Evolutionary conservation across 2,113 vertebrate species (phyloP).

Genomic region (Chamaea fasciata): DNA sequence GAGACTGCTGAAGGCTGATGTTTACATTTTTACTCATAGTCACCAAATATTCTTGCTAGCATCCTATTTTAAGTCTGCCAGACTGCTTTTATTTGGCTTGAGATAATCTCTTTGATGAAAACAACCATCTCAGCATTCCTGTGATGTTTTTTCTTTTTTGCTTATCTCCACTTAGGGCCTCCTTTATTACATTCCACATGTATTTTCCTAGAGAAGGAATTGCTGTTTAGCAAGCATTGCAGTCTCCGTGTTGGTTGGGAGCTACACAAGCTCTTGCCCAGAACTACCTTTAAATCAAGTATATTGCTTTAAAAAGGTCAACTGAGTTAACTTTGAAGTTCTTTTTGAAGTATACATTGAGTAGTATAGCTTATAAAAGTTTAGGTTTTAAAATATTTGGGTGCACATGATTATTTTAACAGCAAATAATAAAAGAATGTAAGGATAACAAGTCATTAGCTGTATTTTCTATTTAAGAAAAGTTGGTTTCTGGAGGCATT

Average conservation of each 20-base stretch:
- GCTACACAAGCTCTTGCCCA: not conserved
- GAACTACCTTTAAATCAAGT: not conserved
- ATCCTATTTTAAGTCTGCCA: not conserved
- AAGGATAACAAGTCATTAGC: not conserved
- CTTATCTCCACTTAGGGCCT: not conserved
- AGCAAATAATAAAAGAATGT: not conserved
- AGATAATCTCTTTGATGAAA: not conserved
- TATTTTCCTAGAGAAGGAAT: not conserved
- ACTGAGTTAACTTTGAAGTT: not conserved
- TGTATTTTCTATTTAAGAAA: not conserved
- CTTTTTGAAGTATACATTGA: not conserved
- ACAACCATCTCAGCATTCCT: not conserved
- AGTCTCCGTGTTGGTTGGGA: not conserved
- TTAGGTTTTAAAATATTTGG: not conserved
- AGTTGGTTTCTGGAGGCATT: not conserved
- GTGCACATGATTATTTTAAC: not conserved
- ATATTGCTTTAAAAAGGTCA: not conserved
- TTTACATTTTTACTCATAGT: slow-evolving; percentile 15
- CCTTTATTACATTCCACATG: not conserved
- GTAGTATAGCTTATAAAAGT: not conserved
- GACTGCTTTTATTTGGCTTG: not conserved
- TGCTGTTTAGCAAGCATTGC: not conserved
- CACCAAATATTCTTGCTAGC: not conserved
- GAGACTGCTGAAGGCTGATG: not conserved
- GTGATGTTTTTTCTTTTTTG: not conserved